Evolutionary conservation across 2,113 vertebrate species (phyloP).

Genomic region (Colius striatus): DNA sequence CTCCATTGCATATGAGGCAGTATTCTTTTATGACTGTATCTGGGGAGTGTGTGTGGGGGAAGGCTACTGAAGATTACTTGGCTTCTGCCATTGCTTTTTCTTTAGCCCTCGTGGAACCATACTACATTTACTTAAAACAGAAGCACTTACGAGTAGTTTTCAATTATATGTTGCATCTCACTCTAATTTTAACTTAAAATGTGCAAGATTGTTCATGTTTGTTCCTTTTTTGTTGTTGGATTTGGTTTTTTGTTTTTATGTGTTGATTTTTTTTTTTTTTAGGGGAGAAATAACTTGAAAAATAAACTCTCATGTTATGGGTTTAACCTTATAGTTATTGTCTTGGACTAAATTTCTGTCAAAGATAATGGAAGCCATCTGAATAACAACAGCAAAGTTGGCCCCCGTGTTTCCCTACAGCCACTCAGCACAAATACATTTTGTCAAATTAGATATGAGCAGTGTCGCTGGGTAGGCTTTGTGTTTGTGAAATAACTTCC

Average conservation of each 20-base stretch:
- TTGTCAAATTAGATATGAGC: constrained; percentile 30
- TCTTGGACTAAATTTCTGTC: not conserved
- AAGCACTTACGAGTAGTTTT: not conserved
- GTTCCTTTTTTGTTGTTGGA: not conserved
- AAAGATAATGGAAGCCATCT: not conserved
- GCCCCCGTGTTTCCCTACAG: not conserved
- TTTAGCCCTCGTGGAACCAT: not conserved
- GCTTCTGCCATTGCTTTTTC: constrained; percentile 9
- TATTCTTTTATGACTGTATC: constrained; percentile 1
- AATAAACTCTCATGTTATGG: not conserved
- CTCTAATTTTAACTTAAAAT: not conserved
- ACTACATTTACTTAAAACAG: not conserved
- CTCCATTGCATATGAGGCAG: not conserved
- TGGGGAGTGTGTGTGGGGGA: no score
- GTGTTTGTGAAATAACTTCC: constrained; percentile 48
- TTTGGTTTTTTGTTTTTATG: not conserved
- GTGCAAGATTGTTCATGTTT: not conserved
- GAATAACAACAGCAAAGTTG: constrained; percentile 19
- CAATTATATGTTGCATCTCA: not conserved
- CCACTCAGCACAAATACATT: constrained; percentile 31
- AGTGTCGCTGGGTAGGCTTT: constrained; percentile 4
- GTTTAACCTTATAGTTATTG: not conserved
- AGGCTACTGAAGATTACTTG: not conserved
- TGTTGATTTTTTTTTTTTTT: not conserved
- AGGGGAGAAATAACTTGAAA: not conserved